phyloP scores from a whole-genome alignment of 2,113 vertebrate species.

The Stictonetta naevosa region DNA sequence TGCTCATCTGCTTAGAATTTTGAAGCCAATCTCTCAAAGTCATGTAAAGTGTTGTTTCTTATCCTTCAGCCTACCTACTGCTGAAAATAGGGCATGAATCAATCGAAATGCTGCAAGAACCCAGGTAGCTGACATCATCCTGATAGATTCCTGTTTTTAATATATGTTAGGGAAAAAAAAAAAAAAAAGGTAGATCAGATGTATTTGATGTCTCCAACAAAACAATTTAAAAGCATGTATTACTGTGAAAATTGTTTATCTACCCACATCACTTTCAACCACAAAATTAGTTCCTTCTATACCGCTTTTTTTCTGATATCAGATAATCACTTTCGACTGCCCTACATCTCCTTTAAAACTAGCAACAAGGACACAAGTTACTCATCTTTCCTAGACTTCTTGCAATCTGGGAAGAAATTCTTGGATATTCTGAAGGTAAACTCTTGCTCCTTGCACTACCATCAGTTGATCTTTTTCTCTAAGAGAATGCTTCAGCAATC shows the following conservation, averaged over 20 bases:
- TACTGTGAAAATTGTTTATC: background rate
- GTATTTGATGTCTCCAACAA: accelerated
- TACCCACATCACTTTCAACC: background rate
- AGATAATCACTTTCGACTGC: background rate
- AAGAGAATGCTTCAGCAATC: background rate
- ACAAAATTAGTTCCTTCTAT: background rate
- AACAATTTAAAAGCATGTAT: background rate
- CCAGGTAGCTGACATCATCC: background rate
- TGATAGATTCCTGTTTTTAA: background rate
- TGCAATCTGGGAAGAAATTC: background rate
- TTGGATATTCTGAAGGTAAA: background rate
- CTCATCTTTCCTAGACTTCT: background rate
- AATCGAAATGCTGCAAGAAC: background rate
- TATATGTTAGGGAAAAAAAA: too few species aligned
- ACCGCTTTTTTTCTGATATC: background rate
- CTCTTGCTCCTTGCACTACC: background rate
- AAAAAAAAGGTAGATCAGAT: background rate
- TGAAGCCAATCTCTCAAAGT: background rate
- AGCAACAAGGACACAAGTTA: background rate
- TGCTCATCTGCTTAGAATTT: background rate
- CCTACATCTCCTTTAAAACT: background rate
- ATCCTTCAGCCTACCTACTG: background rate
- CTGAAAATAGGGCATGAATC: background rate
- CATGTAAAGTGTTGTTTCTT: background rate
- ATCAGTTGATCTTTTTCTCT: background rate